Evolutionary conservation across 2,113 vertebrate species (phyloP).

Genomic region (Egretta garzetta): DNA sequence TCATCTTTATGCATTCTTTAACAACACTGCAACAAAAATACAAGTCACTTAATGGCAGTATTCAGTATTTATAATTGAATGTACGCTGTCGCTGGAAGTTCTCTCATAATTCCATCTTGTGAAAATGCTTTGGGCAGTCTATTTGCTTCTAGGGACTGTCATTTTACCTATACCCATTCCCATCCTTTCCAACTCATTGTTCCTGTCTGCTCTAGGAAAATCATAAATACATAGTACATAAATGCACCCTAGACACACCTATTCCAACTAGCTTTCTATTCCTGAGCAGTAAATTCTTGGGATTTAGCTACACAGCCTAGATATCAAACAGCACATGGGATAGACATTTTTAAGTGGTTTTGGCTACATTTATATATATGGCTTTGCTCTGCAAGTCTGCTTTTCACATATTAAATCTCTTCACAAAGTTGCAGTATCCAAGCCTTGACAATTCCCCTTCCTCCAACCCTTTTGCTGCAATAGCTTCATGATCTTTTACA

Average conservation of each 20-base stretch:
- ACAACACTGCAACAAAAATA: not conserved
- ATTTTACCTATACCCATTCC: not conserved
- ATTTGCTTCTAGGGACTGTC: not conserved
- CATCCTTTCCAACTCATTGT: not conserved
- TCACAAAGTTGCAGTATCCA: not conserved
- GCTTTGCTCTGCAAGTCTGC: not conserved
- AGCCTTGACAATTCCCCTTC: not conserved
- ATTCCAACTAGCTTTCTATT: not conserved
- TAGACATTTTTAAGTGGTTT: not conserved
- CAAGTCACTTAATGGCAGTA: not conserved
- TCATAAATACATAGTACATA: not conserved
- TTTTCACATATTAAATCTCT: not conserved
- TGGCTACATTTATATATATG: not conserved
- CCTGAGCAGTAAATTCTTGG: not conserved
- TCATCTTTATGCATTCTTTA: not conserved
- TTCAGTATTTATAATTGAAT: not conserved
- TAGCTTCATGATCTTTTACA: not conserved
- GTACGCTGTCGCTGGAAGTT: accelerated
- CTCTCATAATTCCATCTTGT: not conserved
- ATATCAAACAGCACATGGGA: accelerated
- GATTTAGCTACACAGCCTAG: not conserved
- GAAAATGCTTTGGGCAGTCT: not conserved
- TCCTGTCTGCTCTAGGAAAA: not conserved
- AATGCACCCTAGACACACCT: not conserved
- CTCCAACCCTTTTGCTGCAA: not conserved